Evolutionary conservation across 2,888 invertebrate genomes (phyloP).

Genomic region (Xestia c-nigrum): DNA sequence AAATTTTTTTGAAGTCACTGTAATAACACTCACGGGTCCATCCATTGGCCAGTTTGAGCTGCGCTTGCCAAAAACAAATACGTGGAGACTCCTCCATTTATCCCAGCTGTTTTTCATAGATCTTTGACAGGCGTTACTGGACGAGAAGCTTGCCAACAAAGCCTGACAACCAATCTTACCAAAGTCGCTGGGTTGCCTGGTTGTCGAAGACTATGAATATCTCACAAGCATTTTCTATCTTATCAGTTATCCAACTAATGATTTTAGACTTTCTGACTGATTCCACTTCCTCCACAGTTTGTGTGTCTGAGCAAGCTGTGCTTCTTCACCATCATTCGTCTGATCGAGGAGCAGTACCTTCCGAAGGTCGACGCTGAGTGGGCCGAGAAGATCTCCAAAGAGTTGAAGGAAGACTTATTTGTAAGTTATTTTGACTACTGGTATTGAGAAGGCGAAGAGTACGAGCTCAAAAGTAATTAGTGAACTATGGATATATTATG

Average conservation of each 20-base stretch:
- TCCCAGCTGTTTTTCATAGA: background rate
- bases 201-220: background rate
- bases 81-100: background rate
- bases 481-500: too few relatives aligned
- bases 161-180: background rate
- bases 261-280: background rate
- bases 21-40: background rate
- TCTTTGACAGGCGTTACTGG: background rate
- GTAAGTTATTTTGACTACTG: slow-evolving; percentile 85
- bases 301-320: slow-evolving; percentile 82
- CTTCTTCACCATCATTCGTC: slow-evolving; percentile 92
- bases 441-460: background rate
- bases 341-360: slow-evolving; percentile 91
- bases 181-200: background rate
- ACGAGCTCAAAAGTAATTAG: too few relatives aligned
- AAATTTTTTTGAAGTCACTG: too few relatives aligned
- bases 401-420: slow-evolving; percentile 91
- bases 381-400: slow-evolving; percentile 91
- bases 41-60: background rate
- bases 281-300: slow-evolving; percentile 89
- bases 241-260: background rate
- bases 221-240: background rate
- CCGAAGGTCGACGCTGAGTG: slow-evolving; percentile 92
- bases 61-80: background rate
- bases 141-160: background rate